phyloP scores from a whole-genome alignment of 2,888 invertebrate genomes.

The Agrilus mali region DNA sequence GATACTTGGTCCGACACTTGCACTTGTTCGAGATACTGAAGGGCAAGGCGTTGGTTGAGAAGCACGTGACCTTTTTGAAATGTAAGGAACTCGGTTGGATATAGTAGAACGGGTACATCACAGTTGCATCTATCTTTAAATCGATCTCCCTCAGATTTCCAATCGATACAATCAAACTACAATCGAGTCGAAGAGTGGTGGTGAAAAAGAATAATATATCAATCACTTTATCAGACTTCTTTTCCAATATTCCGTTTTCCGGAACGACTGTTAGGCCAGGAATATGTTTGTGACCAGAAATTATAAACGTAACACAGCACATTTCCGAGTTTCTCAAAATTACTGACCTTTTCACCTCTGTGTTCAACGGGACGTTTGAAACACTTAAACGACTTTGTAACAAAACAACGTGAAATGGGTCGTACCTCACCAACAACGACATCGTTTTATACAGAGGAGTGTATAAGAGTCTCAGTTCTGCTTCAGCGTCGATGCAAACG shows the following conservation, averaged over 20 bases:
- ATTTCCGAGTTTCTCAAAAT: constrained; percentile 9
- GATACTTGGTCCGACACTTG: constrained; percentile 17
- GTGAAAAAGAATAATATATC: constrained; percentile 12
- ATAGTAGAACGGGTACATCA: constrained; percentile 38
- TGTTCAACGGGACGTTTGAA: constrained; percentile 29
- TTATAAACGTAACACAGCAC: constrained; percentile 9
- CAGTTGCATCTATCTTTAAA: constrained; percentile 36
- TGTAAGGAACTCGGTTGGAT: constrained; percentile 39
- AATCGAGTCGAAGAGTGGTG: constrained; percentile 9
- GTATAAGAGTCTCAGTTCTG: too few species aligned
- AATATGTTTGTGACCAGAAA: constrained; percentile 16
- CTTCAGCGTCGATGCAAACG: too few species aligned
- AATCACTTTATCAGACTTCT: constrained; percentile 18
- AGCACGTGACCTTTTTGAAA: constrained; percentile 34
- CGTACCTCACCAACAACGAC: too few species aligned
- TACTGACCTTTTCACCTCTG: constrained; percentile 14
- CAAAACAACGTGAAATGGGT: too few species aligned
- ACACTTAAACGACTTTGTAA: too few species aligned
- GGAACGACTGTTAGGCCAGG: constrained; percentile 19
- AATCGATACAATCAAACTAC: constrained; percentile 11
- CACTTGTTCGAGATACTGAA: constrained; percentile 27
- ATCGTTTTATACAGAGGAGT: too few species aligned
- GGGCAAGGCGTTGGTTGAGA: constrained; percentile 21
- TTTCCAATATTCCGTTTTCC: constrained; percentile 14
- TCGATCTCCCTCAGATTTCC: constrained; percentile 33